Evolutionary conservation across 2,113 vertebrate species (phyloP), one percentile per base, ranked within the genome.

Genomic region (Ailuropoda melanoleuca): DNA sequence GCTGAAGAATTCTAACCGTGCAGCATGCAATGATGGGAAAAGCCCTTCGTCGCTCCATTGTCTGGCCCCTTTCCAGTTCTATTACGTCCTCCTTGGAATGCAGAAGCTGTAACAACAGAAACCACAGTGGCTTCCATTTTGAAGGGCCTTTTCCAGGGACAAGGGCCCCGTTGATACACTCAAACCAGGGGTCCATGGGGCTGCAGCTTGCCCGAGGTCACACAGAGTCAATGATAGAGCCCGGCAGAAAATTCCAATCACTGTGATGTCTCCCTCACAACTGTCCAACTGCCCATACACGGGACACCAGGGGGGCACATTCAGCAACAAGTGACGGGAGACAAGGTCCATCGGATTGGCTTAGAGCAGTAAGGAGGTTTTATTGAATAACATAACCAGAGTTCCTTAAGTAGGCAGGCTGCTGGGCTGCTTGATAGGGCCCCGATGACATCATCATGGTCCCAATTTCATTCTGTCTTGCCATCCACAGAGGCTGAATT

Each of bases 21-120:
- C 72, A 72, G 23, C 31, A n/a, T n/a, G 85, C 68, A 72, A 46
- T 77, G 12, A 17, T 86, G 72, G 89, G 37, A 86, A 97, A 74
- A 97, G 88, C 58, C 72, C 66, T 95, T 84, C 55, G 7, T 83
- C 43, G 14, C 66, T 50, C 96, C 84, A 77, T 14, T 17, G 66
- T 62, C 95, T 94, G 97, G 95, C 89, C 84, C 34, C 39, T 88
- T 62, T 83, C 97, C 97, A 97, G 43, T 80, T 74, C 89, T 83
- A 66, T 96, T 95, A 82, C 19, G 0, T 95, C 96, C 82, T 92
- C 96, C 93, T 97, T 93, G 95, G 95, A 98, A 97, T 92, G 83
- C 93, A 96, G 93, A 95, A 86, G 77, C 93, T 31, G 1, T 66
- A 62, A 90, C 95, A 95, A 88, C 85, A 94, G 91, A 92, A 95